Base-by-base conservation (phyloP, 2,113 vertebrate genomes). In the Tamias sibiricus region DNA sequence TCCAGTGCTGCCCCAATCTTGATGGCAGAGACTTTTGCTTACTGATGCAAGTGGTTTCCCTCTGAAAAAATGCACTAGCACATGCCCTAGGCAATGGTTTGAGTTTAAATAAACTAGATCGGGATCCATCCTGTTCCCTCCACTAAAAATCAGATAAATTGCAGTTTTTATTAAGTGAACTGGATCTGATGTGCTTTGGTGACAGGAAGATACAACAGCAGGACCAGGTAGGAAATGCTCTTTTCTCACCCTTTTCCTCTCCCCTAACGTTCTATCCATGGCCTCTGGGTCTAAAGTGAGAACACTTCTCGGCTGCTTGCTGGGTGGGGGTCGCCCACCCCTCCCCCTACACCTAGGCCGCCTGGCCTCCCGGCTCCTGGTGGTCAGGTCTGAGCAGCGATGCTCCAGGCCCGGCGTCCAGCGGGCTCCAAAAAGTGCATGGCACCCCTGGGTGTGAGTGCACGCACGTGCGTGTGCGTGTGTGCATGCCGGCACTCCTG, bases 301-400 rank as follows among this genome's bases (percentile, higher is more conserved):
- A 17, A 26, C 4, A 4, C 10, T 54, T 47, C 32, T 19, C 2
- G 59, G 76, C 47, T 68, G 42, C 26, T 37, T 12, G 32, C 20
- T 40, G 28, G 69, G 32, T 17, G 2, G 8, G n/a, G 11, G 14
- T 49, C 10, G 9, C 69, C 24, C 20, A 4, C 1, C 9, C 14
- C 12, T 22, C 30, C 24, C 3, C 0, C 2, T 0, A 12, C 24
- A 42, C 14, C 69, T 28, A 7, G 6, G 3, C 2, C n/a, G 14
- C 54, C 35, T 8, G 24, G 32, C 17, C 4, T 2, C 26, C 14
- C 7, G 4, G 59, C 19, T 69, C 6, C 37, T 44, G 30, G 0
- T 2, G 6, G 24, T 32, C 10, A 44, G 10, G 24, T 42, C 8
- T 2, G 37, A 77, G 30, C 17, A 0, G 20, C 3, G n/a, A 35